Conservation (phyloP, 2,888 invertebrate species). For the Cremastinae sp. region DNA sequence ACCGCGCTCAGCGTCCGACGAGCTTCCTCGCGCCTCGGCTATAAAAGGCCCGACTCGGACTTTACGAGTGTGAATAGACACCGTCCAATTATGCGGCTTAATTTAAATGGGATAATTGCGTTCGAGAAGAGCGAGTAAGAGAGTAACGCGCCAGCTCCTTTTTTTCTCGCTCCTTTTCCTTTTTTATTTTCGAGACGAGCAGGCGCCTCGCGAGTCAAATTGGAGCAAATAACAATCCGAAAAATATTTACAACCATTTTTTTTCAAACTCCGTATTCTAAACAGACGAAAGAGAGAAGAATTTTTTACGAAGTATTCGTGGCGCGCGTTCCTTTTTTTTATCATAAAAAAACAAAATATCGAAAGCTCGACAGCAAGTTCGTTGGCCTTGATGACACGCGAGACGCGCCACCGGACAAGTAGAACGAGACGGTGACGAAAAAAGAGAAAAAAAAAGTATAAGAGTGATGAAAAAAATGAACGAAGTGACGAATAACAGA, state of each 20-base stretch:
- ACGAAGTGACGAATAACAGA: neutral
- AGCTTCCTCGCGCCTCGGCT: constrained; percentile 63
- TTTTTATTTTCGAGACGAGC: constrained; percentile 37
- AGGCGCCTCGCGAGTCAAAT: constrained; percentile 47
- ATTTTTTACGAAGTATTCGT: too few species aligned
- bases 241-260: constrained; percentile 9
- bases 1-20: constrained; percentile 29
- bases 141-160: constrained; percentile 28
- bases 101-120: constrained; percentile 80
- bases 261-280: too few species aligned
- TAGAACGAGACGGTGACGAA: constrained; percentile 50
- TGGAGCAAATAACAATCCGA: constrained; percentile 47
- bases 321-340: too few species aligned
- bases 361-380: constrained; percentile 40
- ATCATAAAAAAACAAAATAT: constrained; percentile 2
- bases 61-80: constrained; percentile 79
- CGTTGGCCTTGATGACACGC: constrained; percentile 56
- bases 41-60: constrained; percentile 71
- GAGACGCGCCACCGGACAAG: constrained; percentile 51
- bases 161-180: too few species aligned
- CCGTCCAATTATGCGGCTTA: constrained; percentile 79
- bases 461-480: constrained; percentile 29
- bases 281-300: too few species aligned
- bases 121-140: constrained; percentile 58
- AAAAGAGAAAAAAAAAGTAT: constrained; percentile 35